Conservation (phyloP, 2,113 vertebrate species). For the Sialia sialis region DNA sequence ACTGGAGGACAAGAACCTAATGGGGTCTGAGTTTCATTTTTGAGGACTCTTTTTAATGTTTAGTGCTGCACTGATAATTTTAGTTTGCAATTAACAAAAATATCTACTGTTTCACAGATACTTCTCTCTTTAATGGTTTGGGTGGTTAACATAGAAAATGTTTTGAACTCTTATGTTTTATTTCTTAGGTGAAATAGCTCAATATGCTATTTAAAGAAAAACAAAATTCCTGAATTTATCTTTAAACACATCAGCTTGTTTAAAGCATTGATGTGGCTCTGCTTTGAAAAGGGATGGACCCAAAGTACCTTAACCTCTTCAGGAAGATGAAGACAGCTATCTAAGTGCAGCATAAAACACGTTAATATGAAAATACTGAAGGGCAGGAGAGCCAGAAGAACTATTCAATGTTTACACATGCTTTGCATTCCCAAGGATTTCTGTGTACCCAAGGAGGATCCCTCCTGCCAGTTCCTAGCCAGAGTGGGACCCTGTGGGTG, state of each 20-base stretch:
- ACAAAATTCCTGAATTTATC: not conserved
- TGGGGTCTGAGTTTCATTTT: slow-evolving; percentile 24
- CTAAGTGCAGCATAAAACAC: not conserved
- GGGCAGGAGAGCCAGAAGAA: not conserved
- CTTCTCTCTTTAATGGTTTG: not conserved
- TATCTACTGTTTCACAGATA: not conserved
- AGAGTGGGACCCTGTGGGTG: not conserved
- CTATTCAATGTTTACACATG: slow-evolving; percentile 33
- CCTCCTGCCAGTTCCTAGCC: not conserved
- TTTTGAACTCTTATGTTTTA: not conserved
- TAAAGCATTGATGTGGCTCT: not conserved
- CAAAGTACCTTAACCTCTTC: not conserved
- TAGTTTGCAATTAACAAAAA: not conserved
- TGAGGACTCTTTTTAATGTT: slow-evolving; percentile 29
- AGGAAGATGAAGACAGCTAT: not conserved
- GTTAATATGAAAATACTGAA: not conserved
- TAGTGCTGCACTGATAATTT: not conserved
- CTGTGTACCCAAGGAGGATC: not conserved
- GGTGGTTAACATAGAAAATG: not conserved
- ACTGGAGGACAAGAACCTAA: not conserved
- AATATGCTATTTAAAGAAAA: not conserved
- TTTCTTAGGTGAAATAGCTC: not conserved
- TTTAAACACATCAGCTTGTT: not conserved
- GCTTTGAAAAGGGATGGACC: not conserved
- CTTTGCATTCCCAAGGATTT: slow-evolving; percentile 37